Conservation (phyloP, 2,797 vertebrate species). For the Gouania willdenowi region DNA sequence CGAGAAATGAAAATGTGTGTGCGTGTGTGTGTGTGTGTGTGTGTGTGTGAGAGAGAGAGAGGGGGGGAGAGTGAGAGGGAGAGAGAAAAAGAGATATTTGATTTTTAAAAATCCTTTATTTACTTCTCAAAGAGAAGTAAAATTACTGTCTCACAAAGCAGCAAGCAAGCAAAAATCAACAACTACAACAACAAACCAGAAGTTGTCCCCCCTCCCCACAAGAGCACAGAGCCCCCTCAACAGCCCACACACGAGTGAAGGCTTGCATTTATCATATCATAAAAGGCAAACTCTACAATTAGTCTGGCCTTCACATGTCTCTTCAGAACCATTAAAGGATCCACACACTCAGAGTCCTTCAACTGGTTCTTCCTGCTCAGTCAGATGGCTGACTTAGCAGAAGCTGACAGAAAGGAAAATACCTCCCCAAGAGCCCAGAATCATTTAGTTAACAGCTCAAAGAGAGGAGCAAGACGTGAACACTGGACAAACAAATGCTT, state of each 20-base stretch:
- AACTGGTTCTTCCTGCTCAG: background rate
- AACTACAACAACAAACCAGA: background rate
- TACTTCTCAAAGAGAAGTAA: too few species aligned
- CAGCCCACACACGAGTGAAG: background rate
- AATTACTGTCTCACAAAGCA: too few species aligned
- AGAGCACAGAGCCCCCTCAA: background rate
- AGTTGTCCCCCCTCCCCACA: background rate
- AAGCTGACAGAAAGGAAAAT: background rate
- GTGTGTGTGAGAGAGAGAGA: too few species aligned
- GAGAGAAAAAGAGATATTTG: too few species aligned
- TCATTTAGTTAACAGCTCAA: too few species aligned
- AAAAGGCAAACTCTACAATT: too few species aligned
- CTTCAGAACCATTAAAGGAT: background rate
- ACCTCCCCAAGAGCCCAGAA: background rate
- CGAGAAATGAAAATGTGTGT: constrained; percentile 6
- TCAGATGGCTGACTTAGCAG: background rate
- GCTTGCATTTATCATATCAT: too few species aligned
- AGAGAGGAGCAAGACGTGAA: background rate
- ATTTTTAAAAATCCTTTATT: too few species aligned
- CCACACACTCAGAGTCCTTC: background rate
- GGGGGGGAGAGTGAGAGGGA: too few species aligned
- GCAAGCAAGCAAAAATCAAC: too few species aligned
- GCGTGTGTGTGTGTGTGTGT: background rate
- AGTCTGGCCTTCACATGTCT: background rate
- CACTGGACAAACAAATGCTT: background rate